Conservation (phyloP, 2,113 vertebrate genomes). For the Protomyctophum bolini region DNA sequence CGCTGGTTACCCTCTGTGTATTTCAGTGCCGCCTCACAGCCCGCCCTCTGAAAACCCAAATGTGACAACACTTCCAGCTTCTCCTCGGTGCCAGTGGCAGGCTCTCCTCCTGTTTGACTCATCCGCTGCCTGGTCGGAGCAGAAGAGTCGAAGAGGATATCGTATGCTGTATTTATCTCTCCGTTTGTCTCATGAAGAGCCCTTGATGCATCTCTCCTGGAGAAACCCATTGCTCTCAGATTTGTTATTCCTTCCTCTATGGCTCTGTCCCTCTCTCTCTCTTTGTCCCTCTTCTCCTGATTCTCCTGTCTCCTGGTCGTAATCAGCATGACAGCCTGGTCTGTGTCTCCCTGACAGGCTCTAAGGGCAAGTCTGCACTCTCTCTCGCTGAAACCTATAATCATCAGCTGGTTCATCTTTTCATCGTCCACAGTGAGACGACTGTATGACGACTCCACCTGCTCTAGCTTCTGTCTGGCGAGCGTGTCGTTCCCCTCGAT, state of each 20-base stretch:
- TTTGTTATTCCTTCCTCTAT: conserved; percentile 76
- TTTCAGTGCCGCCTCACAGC: conserved; percentile 36
- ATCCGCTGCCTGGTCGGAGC: too few relatives aligned
- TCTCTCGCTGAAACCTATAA: conserved; percentile 83
- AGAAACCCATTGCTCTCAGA: conserved; percentile 82
- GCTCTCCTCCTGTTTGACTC: too few relatives aligned
- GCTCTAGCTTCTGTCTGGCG: conserved; percentile 75
- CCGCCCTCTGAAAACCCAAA: conserved; percentile 77
- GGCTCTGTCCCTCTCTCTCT: conserved; percentile 78
- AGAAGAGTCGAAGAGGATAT: too few relatives aligned
- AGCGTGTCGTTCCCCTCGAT: conserved; percentile 80
- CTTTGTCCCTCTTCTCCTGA: conserved; percentile 78
- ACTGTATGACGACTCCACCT: conserved; percentile 79
- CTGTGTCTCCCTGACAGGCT: conserved; percentile 82
- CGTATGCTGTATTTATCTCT: conserved; percentile 80
- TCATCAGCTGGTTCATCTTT: conserved; percentile 77
- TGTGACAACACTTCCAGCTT: conserved; percentile 79
- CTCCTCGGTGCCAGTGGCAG: too few relatives aligned
- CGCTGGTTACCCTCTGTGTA: too few relatives aligned
- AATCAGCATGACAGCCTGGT: conserved; percentile 81
- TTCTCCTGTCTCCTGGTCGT: conserved; percentile 82
- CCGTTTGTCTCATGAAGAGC: conserved; percentile 79
- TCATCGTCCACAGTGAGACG: conserved; percentile 82
- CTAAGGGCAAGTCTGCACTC: conserved; percentile 86
- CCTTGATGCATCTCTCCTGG: conserved; percentile 75